These are phyloP conservation scores for Hemitrygon akajei DNA, from an alignment of 2,797 vertebrate species.

Conservation along the genomic window DNA sequence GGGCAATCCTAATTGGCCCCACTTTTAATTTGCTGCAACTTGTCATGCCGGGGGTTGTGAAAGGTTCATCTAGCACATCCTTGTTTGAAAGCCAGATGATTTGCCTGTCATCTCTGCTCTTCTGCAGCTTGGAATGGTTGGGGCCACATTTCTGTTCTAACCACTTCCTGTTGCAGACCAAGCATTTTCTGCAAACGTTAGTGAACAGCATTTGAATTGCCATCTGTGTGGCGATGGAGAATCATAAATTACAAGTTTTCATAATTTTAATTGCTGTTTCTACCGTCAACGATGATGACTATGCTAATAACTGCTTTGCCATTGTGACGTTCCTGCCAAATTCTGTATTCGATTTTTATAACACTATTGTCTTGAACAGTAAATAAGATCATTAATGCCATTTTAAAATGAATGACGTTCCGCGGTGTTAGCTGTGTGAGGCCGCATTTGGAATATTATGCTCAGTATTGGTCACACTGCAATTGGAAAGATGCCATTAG, in stretches of 20 bases:
- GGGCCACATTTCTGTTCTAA: neutral
- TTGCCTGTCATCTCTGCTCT: neutral
- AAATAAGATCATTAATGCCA: conserved; percentile 1
- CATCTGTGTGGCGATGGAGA: neutral
- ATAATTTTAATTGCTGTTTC: neutral
- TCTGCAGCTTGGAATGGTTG: neutral
- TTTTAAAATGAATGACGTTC: neutral
- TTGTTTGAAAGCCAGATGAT: neutral
- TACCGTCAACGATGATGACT: neutral
- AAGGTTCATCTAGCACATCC: neutral
- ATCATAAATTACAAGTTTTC: neutral
- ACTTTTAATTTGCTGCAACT: neutral
- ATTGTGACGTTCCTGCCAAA: neutral
- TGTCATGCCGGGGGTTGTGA: neutral
- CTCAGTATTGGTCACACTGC: too few species aligned
- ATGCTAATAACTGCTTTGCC: neutral
- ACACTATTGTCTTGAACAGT: neutral
- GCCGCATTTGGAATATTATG: too few species aligned
- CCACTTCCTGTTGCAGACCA: neutral
- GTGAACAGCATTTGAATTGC: neutral
- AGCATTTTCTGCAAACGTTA: neutral
- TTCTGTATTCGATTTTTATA: neutral
- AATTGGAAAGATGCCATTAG: too few species aligned
- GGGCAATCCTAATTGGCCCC: too few species aligned
- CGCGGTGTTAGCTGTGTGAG: neutral